Base-by-base conservation (phyloP, 2,113 vertebrate genomes). In the Romanogobio albipinnatus region DNA sequence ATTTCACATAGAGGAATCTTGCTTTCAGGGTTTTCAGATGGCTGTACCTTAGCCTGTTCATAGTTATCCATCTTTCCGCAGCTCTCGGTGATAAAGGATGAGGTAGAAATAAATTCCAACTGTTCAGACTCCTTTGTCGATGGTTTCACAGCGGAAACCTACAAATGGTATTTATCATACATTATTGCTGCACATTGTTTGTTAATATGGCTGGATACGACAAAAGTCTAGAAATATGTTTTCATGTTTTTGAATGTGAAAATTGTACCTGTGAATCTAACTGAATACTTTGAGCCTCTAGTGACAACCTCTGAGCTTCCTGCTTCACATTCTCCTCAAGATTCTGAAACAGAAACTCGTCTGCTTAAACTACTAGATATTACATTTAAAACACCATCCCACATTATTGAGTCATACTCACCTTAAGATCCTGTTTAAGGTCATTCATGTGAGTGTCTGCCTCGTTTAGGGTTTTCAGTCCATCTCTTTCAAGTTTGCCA, bases 371-470 rank as follows among this genome's bases (percentile, higher is more conserved):
- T 29, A 51, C 24, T 29, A 81, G 3, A 76, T 7, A 33, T 47
- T 51, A 53, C n/a, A 14, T 77, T 0, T 24, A 2, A 64, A 10
- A 39, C 33, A 61, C 13, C 5, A 83, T 36, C 26, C 22, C 22
- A 71, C 4, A 73, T 13, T 70, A 33, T 36, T 56, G n/a, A 45
- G 22, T 10, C 1, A 45, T 36, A 56, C 84, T 85, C 90, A 95
- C 95, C 93, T 93, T 89, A 68, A 93, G 81, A 8, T 43, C 86
- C 47, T 89, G 82, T 14, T 17, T 88, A 6, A 93, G 87, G 58
- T 85, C 75, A 47, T 9, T 47, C 14, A 86, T 87, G 3, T 86
- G 84, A 9, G 19, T 24, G 0, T 87, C 90, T 71, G 90, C 87
- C 39, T 92, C 87, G 17, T 58, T 77, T 39, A 94, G 89, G 0